These are phyloP conservation scores for Artemia franciscana DNA, from an alignment of 1,140 invertebrate genomes.

Conservation along the genomic window DNA sequence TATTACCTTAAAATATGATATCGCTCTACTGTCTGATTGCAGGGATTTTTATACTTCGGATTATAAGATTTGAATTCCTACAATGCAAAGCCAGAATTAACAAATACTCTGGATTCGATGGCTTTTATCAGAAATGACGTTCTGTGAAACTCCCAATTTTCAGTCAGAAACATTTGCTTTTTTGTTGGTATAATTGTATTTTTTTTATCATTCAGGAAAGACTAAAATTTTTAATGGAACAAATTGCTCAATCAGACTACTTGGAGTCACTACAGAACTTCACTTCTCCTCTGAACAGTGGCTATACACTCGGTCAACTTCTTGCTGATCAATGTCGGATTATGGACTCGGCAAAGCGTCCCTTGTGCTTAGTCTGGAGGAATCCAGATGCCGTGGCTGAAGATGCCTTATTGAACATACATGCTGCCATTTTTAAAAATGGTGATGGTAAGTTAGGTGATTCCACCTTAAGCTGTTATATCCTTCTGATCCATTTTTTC, in stretches of 20 bases:
- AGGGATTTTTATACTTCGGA: too few relatives aligned
- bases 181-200: neutral
- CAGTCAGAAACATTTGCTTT: too few relatives aligned
- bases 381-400: constrained; percentile 53
- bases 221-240: constrained; percentile 22
- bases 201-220: constrained; percentile 13
- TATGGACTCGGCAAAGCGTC: constrained; percentile 90
- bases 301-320: constrained; percentile 22
- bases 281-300: constrained; percentile 15
- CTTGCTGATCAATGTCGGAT: constrained; percentile 68
- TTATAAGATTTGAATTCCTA: too few relatives aligned
- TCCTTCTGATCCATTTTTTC: too few relatives aligned
- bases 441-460: constrained; percentile 49
- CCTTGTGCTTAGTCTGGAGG: constrained; percentile 75
- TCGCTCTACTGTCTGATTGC: too few relatives aligned
- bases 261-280: constrained; percentile 21
- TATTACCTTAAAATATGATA: too few relatives aligned
- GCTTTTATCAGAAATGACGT: too few relatives aligned
- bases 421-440: constrained; percentile 64
- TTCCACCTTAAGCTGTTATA: too few relatives aligned
- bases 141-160: too few relatives aligned
- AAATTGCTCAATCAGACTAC: constrained; percentile 29
- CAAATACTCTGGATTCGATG: too few relatives aligned
- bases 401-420: constrained; percentile 11
- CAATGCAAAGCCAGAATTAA: too few relatives aligned